phyloP scores from a whole-genome alignment of 2,113 vertebrate species.

The Bambusicola thoracicus region DNA sequence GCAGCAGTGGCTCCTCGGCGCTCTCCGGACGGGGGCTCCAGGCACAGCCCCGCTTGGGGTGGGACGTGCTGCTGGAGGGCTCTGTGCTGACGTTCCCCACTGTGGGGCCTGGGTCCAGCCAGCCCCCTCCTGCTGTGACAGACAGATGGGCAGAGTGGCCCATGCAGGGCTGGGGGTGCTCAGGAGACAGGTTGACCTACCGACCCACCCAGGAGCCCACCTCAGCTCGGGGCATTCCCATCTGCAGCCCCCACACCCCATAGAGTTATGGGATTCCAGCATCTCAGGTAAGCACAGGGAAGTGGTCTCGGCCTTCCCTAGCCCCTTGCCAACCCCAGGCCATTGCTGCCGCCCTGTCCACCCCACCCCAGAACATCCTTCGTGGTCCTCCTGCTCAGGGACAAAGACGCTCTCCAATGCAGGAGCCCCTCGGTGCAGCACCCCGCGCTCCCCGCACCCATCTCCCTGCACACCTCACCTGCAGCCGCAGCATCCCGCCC shows the following conservation, averaged over 20 bases:
- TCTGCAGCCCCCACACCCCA: background rate
- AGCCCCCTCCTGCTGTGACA: background rate
- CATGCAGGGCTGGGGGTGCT: accelerated
- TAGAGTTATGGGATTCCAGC: accelerated
- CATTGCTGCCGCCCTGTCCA: no score
- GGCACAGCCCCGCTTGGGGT: background rate
- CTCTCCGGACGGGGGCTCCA: background rate
- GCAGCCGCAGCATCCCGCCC: background rate
- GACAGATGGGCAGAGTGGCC: background rate
- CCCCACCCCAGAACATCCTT: background rate
- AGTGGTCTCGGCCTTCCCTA: background rate
- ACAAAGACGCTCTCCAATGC: accelerated
- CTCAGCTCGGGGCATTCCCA: background rate
- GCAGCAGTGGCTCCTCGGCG: conserved; percentile 18
- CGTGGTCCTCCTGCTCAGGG: accelerated
- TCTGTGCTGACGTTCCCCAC: background rate
- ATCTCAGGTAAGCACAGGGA: no score
- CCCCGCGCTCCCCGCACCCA: accelerated
- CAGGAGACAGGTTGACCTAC: accelerated
- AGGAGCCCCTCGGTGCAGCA: accelerated
- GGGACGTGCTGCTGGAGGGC: background rate
- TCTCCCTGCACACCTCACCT: background rate
- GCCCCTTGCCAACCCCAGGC: background rate
- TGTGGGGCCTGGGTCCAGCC: accelerated
- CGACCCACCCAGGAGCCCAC: background rate